These are phyloP conservation scores for Agonopterix heracliana DNA, from an alignment of 2,888 invertebrate species.

Conservation along the genomic window DNA sequence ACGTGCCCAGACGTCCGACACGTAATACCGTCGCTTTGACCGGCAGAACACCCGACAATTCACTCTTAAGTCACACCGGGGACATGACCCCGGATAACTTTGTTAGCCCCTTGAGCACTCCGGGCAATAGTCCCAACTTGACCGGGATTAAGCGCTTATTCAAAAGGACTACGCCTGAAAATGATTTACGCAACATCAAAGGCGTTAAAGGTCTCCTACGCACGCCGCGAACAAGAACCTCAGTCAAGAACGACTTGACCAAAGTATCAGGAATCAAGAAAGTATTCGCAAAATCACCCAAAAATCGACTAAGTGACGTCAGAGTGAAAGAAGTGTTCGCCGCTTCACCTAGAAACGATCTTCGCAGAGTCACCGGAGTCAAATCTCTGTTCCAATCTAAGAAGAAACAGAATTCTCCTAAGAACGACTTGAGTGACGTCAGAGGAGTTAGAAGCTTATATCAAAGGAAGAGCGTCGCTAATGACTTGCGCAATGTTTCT, in stretches of 20 bases:
- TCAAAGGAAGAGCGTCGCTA: constrained; percentile 29
- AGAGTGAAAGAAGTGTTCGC: constrained; percentile 51
- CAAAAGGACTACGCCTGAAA: constrained; percentile 33
- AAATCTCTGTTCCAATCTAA: constrained; percentile 24
- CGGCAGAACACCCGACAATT: constrained; percentile 27
- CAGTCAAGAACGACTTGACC: constrained; percentile 39
- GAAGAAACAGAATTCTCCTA: constrained; percentile 16
- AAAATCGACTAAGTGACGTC: constrained; percentile 45
- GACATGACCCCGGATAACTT: constrained; percentile 46
- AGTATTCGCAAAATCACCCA: constrained; percentile 45
- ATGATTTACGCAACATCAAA: constrained; percentile 38
- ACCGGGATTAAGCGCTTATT: constrained; percentile 43
- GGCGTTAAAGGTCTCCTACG: constrained; percentile 36
- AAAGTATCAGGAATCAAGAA: constrained; percentile 49
- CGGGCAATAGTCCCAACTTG: constrained; percentile 36
- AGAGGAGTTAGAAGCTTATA: constrained; percentile 43
- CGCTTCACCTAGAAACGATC: constrained; percentile 38
- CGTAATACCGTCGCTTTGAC: constrained; percentile 33
- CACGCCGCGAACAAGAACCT: constrained; percentile 40
- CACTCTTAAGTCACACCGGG: constrained; percentile 29
- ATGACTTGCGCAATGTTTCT: constrained; percentile 50
- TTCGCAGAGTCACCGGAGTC: constrained; percentile 34
- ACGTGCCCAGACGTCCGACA: constrained; percentile 21
- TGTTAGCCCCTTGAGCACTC: constrained; percentile 49
- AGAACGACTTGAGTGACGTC: constrained; percentile 50